phyloP scores from a whole-genome alignment of 2,888 invertebrate genomes.

The Eledona agricola region DNA sequence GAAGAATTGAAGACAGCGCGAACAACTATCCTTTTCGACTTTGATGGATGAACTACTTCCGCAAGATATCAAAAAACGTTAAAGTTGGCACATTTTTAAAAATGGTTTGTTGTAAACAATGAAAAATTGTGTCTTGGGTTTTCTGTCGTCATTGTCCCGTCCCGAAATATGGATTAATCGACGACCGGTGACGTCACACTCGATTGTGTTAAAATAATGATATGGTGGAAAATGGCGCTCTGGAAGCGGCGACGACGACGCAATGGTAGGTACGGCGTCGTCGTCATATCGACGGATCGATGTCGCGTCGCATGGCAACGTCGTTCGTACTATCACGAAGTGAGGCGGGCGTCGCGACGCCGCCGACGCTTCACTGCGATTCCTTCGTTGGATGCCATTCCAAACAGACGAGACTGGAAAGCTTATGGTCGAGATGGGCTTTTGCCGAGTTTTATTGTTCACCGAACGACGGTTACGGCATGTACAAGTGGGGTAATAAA shows the following conservation, averaged over 20 bases:
- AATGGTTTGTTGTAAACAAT: too few species aligned
- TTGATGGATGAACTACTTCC: too few species aligned
- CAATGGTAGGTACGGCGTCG: slow-evolving; percentile 28
- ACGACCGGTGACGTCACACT: slow-evolving; percentile 18
- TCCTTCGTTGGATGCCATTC: slow-evolving; percentile 23
- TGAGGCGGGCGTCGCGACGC: slow-evolving; percentile 44
- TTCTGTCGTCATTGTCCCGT: too few species aligned
- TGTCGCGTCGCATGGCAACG: slow-evolving; percentile 52
- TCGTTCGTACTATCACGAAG: slow-evolving; percentile 43
- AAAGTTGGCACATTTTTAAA: too few species aligned
- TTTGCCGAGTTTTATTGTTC: slow-evolving; percentile 21
- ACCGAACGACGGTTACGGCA: slow-evolving; percentile 7
- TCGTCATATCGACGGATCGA: slow-evolving; percentile 51
- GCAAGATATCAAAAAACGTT: too few species aligned
- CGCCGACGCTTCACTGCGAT: slow-evolving; percentile 45
- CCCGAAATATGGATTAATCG: not conserved
- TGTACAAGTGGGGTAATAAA: slow-evolving; percentile 4
- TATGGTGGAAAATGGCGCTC: slow-evolving; percentile 18
- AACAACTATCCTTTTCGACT: too few species aligned
- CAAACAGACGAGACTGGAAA: slow-evolving; percentile 32
- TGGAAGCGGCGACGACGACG: slow-evolving; percentile 18
- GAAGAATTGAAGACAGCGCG: too few species aligned
- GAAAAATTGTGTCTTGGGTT: too few species aligned
- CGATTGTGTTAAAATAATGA: slow-evolving; percentile 2
- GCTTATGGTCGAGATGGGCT: slow-evolving; percentile 23